These are phyloP conservation scores for Chymomyza procnemis DNA, from an alignment of 2,888 invertebrate species.

Conservation along the genomic window DNA sequence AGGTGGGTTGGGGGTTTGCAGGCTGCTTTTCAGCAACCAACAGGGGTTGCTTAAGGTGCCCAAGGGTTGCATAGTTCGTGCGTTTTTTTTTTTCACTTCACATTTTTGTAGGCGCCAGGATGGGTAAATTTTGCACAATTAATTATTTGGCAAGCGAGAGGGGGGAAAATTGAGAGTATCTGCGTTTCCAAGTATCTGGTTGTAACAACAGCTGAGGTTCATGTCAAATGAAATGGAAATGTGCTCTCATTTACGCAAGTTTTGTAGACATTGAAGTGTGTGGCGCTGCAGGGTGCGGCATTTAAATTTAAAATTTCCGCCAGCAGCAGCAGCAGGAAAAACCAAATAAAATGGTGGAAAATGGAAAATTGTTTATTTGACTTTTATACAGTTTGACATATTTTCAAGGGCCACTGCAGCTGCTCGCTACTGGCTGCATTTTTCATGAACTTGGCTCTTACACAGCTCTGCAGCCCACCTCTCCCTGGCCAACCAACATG, in stretches of 20 bases:
- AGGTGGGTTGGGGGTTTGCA: neutral
- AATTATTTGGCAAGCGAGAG: neutral
- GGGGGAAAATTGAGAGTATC: neutral
- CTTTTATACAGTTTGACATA: slow-evolving; percentile 61
- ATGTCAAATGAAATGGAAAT: slow-evolving; percentile 2
- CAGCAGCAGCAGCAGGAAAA: slow-evolving; percentile 27
- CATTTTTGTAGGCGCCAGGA: neutral
- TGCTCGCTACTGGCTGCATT: slow-evolving; percentile 46
- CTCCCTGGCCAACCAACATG: neutral
- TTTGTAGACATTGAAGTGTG: neutral
- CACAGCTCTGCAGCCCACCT: neutral
- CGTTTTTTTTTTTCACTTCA: too few relatives aligned
- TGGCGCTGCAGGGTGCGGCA: neutral
- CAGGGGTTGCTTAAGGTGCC: neutral
- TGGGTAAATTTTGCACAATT: neutral
- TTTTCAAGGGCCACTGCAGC: slow-evolving; percentile 16
- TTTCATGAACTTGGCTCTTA: neutral
- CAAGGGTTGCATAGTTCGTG: neutral
- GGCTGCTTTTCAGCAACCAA: neutral
- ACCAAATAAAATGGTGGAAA: slow-evolving; percentile 62
- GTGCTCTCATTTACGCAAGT: neutral
- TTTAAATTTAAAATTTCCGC: slow-evolving; percentile 57
- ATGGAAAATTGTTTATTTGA: slow-evolving; percentile 61
- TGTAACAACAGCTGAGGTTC: slow-evolving; percentile 27
- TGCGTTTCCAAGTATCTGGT: slow-evolving; percentile 7